Base-by-base conservation (phyloP, 1,140 invertebrate genomes). In the Drosophila bifasciata region DNA sequence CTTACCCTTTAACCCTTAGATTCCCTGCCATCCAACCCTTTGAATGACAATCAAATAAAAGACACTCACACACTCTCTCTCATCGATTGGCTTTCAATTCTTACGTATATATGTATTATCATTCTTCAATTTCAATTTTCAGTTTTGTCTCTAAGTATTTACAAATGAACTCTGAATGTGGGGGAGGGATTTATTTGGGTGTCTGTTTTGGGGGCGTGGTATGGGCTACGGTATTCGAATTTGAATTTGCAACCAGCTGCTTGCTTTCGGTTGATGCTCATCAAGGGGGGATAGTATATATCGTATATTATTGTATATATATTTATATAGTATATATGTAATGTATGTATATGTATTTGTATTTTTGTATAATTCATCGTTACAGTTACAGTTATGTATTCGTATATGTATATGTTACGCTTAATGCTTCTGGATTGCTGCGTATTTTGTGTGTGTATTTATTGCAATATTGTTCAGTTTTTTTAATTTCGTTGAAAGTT, bases 81-180 rank as follows among this genome's bases (percentile, higher is more conserved):
- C 7, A 5, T n/a, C 15, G 23, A 36, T n/a, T 79, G 80, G 80
- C 76, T 86, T 85, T 84, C 66, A 85, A 84, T 76, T 80, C 81
- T 80, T 84, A 84, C 67, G 80, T 85, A 67, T 85, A 67, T 75
- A 68, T 70, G 45, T 68, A 49, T 66, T 74, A 46, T 74, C 36
- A 74, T 66, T 46, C 51, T 75, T 75, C 48, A 68, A 68, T 67
- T 68, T 56, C 23, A 68, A 68, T 68, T 68, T 68, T 68, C 49
- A 68, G 62, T 46, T 67, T 67, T 17, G 28, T 56, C 7, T 75
- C 72, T 84, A 36, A 36, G 32, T 36, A 84, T 84, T 68, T 84
- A 84, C 80, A 84, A 76, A 86, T 85, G 43, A 80, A 79, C 76
- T 78, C 39, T 48, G 63, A 68, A 56, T 46, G 2, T 21, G 32